These are phyloP conservation scores for Clarias fuscus DNA, from an alignment of 2,797 vertebrate genomes.

Conservation along the genomic window DNA sequence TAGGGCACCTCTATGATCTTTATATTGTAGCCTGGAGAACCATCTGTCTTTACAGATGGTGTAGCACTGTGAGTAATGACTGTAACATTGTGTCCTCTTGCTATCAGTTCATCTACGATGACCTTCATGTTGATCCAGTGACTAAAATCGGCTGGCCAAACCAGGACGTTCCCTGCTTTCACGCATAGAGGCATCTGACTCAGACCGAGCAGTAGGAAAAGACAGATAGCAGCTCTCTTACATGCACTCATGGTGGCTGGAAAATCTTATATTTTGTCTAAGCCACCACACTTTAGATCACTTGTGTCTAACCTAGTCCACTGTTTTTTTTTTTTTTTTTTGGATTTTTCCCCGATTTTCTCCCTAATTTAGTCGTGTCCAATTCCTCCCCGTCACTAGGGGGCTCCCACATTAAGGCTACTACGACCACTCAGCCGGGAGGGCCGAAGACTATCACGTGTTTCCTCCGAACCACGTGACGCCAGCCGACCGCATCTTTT, in stretches of 20 bases:
- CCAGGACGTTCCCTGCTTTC: constrained; percentile 54
- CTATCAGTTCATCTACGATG: constrained; percentile 48
- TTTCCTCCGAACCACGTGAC: too few species aligned
- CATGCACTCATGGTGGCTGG: constrained; percentile 9
- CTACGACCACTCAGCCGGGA: too few species aligned
- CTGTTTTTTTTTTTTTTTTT: too few species aligned
- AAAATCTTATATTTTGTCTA: not conserved
- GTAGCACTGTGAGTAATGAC: constrained; percentile 42
- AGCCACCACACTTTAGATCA: not conserved
- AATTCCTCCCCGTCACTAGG: too few species aligned
- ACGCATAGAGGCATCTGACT: constrained; percentile 9
- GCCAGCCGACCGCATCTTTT: too few species aligned
- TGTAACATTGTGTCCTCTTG: constrained; percentile 45
- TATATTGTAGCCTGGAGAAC: constrained; percentile 27
- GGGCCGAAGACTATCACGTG: too few species aligned
- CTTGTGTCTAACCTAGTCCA: too few species aligned
- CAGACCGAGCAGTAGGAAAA: constrained; percentile 39
- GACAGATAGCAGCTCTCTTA: not conserved
- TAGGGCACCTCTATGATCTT: constrained; percentile 41
- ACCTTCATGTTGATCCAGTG: constrained; percentile 53
- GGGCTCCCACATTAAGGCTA: too few species aligned
- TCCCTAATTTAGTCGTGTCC: too few species aligned
- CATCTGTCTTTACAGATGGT: constrained; percentile 25
- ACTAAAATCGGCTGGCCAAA: constrained; percentile 58
- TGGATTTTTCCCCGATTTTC: too few species aligned